A percentile compares a stretch with the other conserved stretches of the same genome.
Conservation (phyloP, 30 jellyfish, hydroid and myxozoan species). For the Aurelia aurita complex sp. Pacific region DNA sequence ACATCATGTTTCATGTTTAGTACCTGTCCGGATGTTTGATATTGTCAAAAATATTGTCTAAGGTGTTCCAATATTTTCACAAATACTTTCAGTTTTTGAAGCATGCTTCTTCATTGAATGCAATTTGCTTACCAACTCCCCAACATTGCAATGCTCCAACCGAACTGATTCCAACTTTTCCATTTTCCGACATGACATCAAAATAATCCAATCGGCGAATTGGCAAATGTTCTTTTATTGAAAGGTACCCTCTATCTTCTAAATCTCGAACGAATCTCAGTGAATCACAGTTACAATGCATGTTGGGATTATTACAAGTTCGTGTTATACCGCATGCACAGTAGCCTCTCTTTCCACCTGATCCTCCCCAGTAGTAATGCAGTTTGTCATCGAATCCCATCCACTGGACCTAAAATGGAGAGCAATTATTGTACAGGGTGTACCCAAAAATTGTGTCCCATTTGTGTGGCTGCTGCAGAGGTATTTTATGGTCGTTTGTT, state of each 20-base stretch:
- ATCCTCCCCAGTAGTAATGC: slow-evolving; percentile 99
- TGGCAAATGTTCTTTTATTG: slow-evolving; percentile 92
- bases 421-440: neutral
- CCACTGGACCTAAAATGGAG: slow-evolving; percentile 78
- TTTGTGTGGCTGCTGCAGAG: no score
- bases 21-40: no score
- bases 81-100: no score
- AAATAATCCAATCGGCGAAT: slow-evolving; percentile 86
- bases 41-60: no score
- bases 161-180: slow-evolving; percentile 70
- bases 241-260: slow-evolving; percentile 86
- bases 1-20: no score
- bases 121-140: slow-evolving; percentile 75
- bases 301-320: slow-evolving; percentile 46
- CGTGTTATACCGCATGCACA: slow-evolving; percentile 93
- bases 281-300: slow-evolving; percentile 90
- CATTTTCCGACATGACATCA: slow-evolving; percentile 74
- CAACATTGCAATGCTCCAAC: slow-evolving; percentile 93
- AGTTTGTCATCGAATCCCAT: slow-evolving; percentile 95
- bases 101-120: no score
- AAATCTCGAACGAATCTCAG: slow-evolving; percentile 5
- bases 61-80: no score
- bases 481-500: no score
- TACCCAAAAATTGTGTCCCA: no score
- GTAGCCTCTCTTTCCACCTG: slow-evolving; percentile 82